These are phyloP conservation scores for Pomacea canaliculata DNA, from an alignment of 2,888 invertebrate species.

Conservation along the genomic window DNA sequence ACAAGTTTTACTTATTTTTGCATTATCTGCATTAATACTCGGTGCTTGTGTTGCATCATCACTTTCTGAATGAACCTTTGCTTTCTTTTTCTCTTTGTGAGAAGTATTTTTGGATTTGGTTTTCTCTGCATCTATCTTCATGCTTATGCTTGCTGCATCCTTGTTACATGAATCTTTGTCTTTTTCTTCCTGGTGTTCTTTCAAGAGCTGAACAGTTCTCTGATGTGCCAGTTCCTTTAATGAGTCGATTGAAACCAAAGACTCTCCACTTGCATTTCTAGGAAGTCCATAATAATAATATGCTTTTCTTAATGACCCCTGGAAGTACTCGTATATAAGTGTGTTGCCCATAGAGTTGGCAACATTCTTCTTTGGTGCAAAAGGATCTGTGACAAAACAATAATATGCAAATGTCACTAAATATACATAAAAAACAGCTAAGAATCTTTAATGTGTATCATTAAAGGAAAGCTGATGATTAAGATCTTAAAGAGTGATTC, in stretches of 20 bases:
- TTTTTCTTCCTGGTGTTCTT: constrained; percentile 3
- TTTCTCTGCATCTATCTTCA: neutral
- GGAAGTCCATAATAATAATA: constrained; percentile 71
- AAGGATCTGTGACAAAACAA: constrained; percentile 69
- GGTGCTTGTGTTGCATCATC: neutral
- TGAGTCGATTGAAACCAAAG: constrained; percentile 7
- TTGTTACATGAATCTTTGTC: neutral
- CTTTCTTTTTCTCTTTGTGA: neutral
- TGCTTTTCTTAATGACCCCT: constrained; percentile 70
- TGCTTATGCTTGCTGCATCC: neutral
- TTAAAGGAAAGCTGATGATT: too few relatives aligned
- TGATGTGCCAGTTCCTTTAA: constrained; percentile 6
- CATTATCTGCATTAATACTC: neutral
- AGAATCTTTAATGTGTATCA: too few relatives aligned
- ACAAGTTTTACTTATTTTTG: too few relatives aligned
- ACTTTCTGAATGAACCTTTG: neutral
- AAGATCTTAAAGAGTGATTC: too few relatives aligned
- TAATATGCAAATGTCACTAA: too few relatives aligned
- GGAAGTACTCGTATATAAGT: constrained; percentile 71
- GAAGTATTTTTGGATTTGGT: neutral
- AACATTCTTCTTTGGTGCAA: constrained; percentile 70
- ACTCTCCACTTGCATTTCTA: constrained; percentile 38
- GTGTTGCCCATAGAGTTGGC: constrained; percentile 70
- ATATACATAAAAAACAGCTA: too few relatives aligned
- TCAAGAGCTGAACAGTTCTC: constrained; percentile 12